Base-by-base conservation (phyloP, 2,888 invertebrate genomes). In the Lordiphosa fenestrarum region DNA sequence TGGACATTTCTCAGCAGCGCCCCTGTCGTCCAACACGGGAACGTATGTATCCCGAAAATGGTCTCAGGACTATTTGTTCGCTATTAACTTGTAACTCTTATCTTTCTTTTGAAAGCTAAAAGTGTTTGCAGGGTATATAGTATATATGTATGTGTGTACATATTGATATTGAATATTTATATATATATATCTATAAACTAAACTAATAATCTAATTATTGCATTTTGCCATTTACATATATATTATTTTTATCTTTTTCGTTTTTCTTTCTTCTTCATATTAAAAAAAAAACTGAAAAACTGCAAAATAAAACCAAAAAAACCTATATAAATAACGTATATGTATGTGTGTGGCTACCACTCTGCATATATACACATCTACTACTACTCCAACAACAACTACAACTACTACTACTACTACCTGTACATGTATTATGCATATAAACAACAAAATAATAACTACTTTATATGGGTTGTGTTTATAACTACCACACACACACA, bases 181-280 rank as follows among this genome's bases (percentile, higher is more conserved):
- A 73, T 80, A 72, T 82, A 81, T 86, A 81, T 72, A 84, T 85
- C 83, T 75, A 60, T 73, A 78, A 78, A 83, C 70, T 77, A 72
- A 82, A 80, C 71, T 85, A 84, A 86, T 86, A 83, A 85, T 82
- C 85, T 87, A 86, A 87, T 88, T 88, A 88, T 88, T 88, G 88
- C 88, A 88, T 88, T 88, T 88, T 88, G 88, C 88, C 88, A 88
- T 88, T 88, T 88, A 86, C 88, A 88, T 88, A 86, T 81, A 80
- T 80, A 82, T 87, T 88, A 85, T 86, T 87, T 88, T 87, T 88
- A 85, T 87, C 87, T 88, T 88, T 88, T 85, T 85, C 86, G 87
- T 88, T 87, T 88, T 88, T 88, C 87, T 88, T 88, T 88, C 88
- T 88, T 88, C 88, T 88, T 88, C 87, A 88, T 87, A 75, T 61